Percentiles rank a stretch among this genome's conserved stretches.
Evolutionary conservation across 2,888 invertebrate species (phyloP).

Genomic region (Ormyrus nitidulus): DNA sequence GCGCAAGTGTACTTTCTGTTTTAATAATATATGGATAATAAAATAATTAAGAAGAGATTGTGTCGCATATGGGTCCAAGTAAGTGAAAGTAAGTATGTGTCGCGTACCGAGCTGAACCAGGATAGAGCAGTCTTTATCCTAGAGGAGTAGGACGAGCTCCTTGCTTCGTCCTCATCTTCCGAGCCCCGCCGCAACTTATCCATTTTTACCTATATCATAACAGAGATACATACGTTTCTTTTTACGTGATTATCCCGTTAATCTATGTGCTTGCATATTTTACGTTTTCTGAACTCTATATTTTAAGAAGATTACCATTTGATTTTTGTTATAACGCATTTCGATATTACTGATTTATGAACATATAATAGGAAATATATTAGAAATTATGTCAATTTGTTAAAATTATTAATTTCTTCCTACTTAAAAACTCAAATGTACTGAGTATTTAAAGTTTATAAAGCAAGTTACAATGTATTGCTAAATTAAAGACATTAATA

Average conservation of each 20-base stretch:
- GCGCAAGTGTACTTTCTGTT: slow-evolving; percentile 20
- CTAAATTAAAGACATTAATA: no score
- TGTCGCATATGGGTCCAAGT: slow-evolving; percentile 74
- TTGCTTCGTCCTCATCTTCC: slow-evolving; percentile 71
- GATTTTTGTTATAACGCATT: neutral
- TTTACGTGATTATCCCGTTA: slow-evolving; percentile 49
- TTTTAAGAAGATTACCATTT: neutral
- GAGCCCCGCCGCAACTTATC: slow-evolving; percentile 73
- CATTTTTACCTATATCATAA: slow-evolving; percentile 75
- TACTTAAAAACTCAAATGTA: no score
- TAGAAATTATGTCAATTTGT: no score
- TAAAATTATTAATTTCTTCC: no score
- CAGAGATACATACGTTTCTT: slow-evolving; percentile 67
- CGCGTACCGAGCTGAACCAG: slow-evolving; percentile 76
- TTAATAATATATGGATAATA: slow-evolving; percentile 42
- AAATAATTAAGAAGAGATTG: slow-evolving; percentile 60
- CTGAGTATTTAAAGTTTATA: no score
- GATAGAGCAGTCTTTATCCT: slow-evolving; percentile 70
- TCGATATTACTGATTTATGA: neutral
- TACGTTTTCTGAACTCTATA: slow-evolving; percentile 24
- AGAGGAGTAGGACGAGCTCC: slow-evolving; percentile 72
- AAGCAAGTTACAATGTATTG: no score
- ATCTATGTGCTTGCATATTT: slow-evolving; percentile 16
- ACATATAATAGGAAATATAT: neutral
- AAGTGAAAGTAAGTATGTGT: slow-evolving; percentile 67